Conservation (phyloP, 2,113 vertebrate species). For the Formicarius rufipectus region DNA sequence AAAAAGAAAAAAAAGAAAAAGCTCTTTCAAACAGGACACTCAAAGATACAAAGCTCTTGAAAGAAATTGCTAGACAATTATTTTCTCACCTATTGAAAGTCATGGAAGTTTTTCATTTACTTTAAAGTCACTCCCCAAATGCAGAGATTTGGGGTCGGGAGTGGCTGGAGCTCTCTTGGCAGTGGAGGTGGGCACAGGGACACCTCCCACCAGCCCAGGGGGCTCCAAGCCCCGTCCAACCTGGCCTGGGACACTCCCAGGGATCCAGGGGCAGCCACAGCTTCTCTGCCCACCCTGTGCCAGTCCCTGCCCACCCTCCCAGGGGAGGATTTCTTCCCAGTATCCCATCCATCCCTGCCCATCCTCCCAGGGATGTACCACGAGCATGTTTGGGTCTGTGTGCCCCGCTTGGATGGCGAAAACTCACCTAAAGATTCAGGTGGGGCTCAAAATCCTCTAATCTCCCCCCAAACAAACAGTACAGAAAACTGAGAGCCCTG, state of each 20-base stretch:
- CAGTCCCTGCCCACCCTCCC: not conserved
- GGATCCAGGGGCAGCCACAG: not conserved
- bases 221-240: not conserved
- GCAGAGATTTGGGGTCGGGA: rapidly evolving
- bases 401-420: not conserved
- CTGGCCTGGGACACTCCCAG: not conserved
- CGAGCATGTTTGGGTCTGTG: rapidly evolving
- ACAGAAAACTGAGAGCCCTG: rapidly evolving
- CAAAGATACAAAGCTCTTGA: not conserved
- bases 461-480: rapidly evolving
- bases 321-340: too few species aligned
- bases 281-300: not conserved
- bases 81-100: not conserved
- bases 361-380: not conserved
- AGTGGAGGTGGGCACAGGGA: not conserved
- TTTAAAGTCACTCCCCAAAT: not conserved
- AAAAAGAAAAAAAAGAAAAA: not conserved
- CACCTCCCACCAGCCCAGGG: not conserved
- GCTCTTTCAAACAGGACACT: not conserved
- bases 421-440: rapidly evolving
- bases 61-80: not conserved
- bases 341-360: too few species aligned
- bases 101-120: not conserved
- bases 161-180: not conserved
- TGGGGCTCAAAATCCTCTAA: rapidly evolving